phyloP scores from a whole-genome alignment of 2,797 vertebrate genomes.

The Etheostoma perlongum region DNA sequence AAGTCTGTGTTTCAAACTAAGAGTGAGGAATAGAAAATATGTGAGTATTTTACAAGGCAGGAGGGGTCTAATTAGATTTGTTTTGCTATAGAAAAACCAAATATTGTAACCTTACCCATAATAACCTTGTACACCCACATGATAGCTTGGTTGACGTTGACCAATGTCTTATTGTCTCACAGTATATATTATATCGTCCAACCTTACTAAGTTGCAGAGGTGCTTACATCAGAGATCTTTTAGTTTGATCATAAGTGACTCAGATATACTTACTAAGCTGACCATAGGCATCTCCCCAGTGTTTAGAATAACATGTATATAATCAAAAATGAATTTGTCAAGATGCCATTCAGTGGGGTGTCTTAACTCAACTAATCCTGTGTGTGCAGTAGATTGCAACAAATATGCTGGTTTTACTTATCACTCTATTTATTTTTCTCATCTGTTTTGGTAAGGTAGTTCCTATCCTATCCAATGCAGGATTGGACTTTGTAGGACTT shows the following conservation, averaged over 20 bases:
- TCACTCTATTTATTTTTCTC: background rate
- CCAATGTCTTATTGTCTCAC: background rate
- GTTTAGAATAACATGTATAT: background rate
- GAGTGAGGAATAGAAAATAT: background rate
- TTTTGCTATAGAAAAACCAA: background rate
- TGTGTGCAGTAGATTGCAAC: too few species aligned
- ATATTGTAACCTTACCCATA: background rate
- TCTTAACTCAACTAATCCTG: background rate
- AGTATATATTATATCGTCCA: background rate
- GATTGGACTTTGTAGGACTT: conserved; percentile 3
- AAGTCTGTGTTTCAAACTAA: background rate
- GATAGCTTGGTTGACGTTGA: background rate
- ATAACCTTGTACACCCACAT: background rate
- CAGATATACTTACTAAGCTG: background rate
- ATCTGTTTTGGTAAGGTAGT: too few species aligned
- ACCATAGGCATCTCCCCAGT: background rate
- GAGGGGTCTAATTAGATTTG: background rate
- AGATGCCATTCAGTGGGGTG: background rate
- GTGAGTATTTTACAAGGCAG: background rate
- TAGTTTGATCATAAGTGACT: background rate
- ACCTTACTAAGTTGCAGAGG: background rate
- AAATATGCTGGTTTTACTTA: background rate
- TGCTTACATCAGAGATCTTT: background rate
- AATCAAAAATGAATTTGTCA: background rate
- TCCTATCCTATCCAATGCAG: background rate